Base-by-base conservation (phyloP, 1,140 invertebrate genomes). In the Pseudomyrmex concolor region DNA sequence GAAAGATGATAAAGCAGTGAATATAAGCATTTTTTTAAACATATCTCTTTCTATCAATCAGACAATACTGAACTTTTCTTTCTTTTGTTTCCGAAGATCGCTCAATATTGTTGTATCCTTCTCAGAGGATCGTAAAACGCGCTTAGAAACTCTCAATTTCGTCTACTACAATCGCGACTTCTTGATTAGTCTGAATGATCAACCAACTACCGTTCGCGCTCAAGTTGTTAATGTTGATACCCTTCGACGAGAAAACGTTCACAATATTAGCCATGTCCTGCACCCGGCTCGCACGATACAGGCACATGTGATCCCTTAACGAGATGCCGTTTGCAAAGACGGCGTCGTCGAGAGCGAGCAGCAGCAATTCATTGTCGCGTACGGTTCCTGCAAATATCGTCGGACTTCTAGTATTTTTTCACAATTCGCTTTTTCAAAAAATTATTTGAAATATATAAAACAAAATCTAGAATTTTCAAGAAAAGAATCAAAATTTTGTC, bases 281-380 rank as follows among this genome's bases (percentile, higher is more conserved):
- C 0, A 89, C 73, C 7, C 83, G 72, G 4, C 83, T 92, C 12
- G 90, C 81, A 66, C 85, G 80, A 67, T 93, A 94, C 7, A 94
- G 63, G 1, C 92, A 91, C 5, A 94, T 84, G 50, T 92, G 86
- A 15, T 92, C 86, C 0, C 83, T 89, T 0, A 95, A 57, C 9
- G 86, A 62, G 43, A 95, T 89, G 43, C 92, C 94, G 70, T 91
- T 89, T 25, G 86, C 48, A 63, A 92, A 92, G 55, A 90, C 22
- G 0, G 93, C 88, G 15, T 94, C 91, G 78, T 95, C 91, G 48
- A 95, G 89, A 5, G 92, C 91, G 51, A 94, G 63, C 15, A 95
- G 72, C 10, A 94, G 78, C 0, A 88, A 72, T 66, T 91, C 86
- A 17, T 92, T 90, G 9, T 90, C 90, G 54, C 88, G 91, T 25